Evolutionary conservation across 2,888 invertebrate species (phyloP).

Genomic region (Listrodromus nycthemerus): DNA sequence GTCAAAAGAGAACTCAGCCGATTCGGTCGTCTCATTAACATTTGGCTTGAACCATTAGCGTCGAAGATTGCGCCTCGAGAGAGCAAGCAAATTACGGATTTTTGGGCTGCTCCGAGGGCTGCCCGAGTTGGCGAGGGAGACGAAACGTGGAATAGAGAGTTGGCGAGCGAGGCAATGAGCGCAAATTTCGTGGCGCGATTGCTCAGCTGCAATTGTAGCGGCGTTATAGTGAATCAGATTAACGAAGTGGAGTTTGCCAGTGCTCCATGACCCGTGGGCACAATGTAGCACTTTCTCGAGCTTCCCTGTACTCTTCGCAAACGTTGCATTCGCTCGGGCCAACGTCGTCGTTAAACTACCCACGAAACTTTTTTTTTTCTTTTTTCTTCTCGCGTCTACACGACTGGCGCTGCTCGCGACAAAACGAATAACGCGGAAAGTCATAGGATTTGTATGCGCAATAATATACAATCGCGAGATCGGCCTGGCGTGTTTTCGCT

Average conservation of each 20-base stretch:
- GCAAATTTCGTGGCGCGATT: background rate
- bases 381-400: background rate
- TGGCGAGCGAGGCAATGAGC: slow-evolving; percentile 2
- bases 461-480: slow-evolving; percentile 19
- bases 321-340: slow-evolving; percentile 7
- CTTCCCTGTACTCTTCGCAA: background rate
- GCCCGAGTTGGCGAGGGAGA: background rate
- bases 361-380: background rate
- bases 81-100: slow-evolving; percentile 10
- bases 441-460: background rate
- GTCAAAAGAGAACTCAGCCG: background rate
- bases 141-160: background rate
- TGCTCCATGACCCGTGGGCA: background rate
- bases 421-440: slow-evolving; percentile 29
- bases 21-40: slow-evolving; percentile 2
- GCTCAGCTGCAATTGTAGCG: background rate
- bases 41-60: slow-evolving; percentile 2
- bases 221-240: background rate
- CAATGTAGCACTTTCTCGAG: background rate
- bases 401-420: background rate
- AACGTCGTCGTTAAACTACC: slow-evolving; percentile 3
- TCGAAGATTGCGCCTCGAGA: slow-evolving; percentile 18
- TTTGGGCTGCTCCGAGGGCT: background rate
- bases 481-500: background rate
- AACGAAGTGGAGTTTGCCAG: background rate